Evolutionary conservation across 30 jellyfish, hydroid and myxozoan genomes (phyloP), one percentile per base, ranked within the genome.

Genomic region (Nemopilema nomurai): DNA sequence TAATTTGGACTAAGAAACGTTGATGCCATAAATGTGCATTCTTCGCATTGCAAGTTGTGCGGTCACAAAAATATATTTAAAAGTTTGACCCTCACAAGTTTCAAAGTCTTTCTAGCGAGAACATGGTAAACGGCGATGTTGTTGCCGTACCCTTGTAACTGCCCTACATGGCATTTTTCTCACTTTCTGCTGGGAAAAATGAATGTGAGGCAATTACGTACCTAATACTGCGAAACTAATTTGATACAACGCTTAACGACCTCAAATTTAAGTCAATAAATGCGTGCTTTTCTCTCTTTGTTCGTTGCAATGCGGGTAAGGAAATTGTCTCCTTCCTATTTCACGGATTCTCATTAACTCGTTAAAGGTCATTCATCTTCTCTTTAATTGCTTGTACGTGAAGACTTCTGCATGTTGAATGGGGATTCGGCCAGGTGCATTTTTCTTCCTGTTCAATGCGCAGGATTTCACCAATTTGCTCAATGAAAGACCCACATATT

Each of bases 271-370:
- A 67, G 68, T n/a, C 78, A 71, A 9, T 77, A 18, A 77, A 20
- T 26, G 24, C 64, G 77, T 28, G 77, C 27, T 77, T 32, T 27
- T 51, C 85, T 51, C 65, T 76, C 75, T 77, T 77, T 77, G 79
- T 77, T 62, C 62, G 76, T 30, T 30, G 30, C 78, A 62, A 21
- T 27, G 57, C 8, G 67, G 18, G 79, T 21, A 17, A 77, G 87
- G 87, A 77, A 77, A 77, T 77, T 62, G 68, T 77, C 78, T 77
- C 31, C 62, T 77, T 63, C 87, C 78, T 77, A 19, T 62, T 67
- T 18, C 85, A 18, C 62, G 26, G 52, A 51, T 63, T 6, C 69
- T 21, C 87, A 77, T 77, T 62, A 77, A 62, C 67, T 21, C 65
- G 20, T 62, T 17, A 52, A 52, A 31, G 16, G 64, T 25, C 31